A percentile compares a stretch with the other conserved stretches of the same genome.
Evolutionary conservation across 2,797 vertebrate genomes (phyloP).

Genomic region (Australoheros facetus): DNA sequence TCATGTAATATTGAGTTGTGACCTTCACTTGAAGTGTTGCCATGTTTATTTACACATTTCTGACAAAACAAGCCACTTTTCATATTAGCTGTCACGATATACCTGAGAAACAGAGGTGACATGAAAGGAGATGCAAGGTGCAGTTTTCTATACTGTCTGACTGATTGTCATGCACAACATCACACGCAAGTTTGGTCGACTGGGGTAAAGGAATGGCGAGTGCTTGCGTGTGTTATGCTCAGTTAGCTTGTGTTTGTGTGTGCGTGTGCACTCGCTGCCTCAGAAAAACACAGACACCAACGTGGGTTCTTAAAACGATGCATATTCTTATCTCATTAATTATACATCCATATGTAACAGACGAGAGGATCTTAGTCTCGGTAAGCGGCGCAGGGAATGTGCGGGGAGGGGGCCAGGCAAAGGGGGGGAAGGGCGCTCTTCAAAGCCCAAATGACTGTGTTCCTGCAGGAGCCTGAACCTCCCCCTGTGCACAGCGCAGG

Average conservation of each 20-base stretch:
- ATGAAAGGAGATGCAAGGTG: slow-evolving; percentile 73
- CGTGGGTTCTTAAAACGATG: slow-evolving; percentile 78
- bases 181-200: slow-evolving; percentile 70
- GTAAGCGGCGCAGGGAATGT: slow-evolving; percentile 79
- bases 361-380: slow-evolving; percentile 83
- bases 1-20: slow-evolving; percentile 81
- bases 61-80: slow-evolving; percentile 83
- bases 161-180: slow-evolving; percentile 74
- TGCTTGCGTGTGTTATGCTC: slow-evolving; percentile 30
- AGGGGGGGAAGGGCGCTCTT: slow-evolving; percentile 74
- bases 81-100: slow-evolving; percentile 79
- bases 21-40: slow-evolving; percentile 82
- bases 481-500: slow-evolving; percentile 80
- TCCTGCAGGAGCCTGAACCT: slow-evolving; percentile 81
- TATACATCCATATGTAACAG: slow-evolving; percentile 86
- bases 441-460: slow-evolving; percentile 83
- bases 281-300: slow-evolving; percentile 73
- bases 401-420: slow-evolving; percentile 66
- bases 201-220: slow-evolving; percentile 58
- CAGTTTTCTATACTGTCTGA: slow-evolving; percentile 62
- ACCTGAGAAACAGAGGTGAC: slow-evolving; percentile 76
- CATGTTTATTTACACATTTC: slow-evolving; percentile 83
- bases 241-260: slow-evolving; percentile 14
- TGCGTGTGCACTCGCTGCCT: slow-evolving; percentile 6
- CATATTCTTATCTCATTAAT: slow-evolving; percentile 84